These are phyloP conservation scores for Butorides virescens DNA, from an alignment of 2,113 vertebrate species.

Conservation along the genomic window DNA sequence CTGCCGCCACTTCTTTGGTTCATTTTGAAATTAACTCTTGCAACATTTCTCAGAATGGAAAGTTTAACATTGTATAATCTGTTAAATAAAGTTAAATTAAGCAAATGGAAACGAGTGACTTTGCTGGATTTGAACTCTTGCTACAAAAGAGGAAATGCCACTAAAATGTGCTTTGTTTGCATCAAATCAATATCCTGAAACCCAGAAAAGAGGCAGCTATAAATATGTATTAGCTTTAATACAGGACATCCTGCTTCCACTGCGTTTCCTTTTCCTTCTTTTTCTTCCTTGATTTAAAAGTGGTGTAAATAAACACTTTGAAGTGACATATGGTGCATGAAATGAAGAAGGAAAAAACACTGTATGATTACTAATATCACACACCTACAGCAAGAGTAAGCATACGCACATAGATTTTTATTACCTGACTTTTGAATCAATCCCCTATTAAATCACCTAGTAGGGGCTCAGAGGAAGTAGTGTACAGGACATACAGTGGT, in stretches of 20 bases:
- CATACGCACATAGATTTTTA: not conserved
- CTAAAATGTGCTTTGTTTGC: not conserved
- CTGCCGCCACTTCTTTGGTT: not conserved
- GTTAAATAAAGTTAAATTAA: not conserved
- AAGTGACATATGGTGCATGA: not conserved
- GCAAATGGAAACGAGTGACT: not conserved
- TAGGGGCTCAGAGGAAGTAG: not conserved
- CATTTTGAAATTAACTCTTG: not conserved
- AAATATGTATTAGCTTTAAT: conserved; percentile 38
- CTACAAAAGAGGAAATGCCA: conserved; percentile 4
- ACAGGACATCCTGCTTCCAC: conserved; percentile 34
- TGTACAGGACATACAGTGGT: not conserved
- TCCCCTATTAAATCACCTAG: not conserved
- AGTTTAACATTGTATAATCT: not conserved
- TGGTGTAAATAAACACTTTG: not conserved
- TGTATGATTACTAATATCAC: not conserved
- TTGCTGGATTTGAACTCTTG: not conserved
- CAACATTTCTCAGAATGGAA: not conserved
- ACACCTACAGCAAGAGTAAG: not conserved
- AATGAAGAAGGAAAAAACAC: not conserved
- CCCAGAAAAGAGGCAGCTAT: conserved; percentile 2
- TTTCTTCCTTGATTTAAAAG: conserved; percentile 26
- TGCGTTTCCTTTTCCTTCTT: not conserved
- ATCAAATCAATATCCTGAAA: conserved; percentile 3
- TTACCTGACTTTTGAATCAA: not conserved